phyloP scores from a whole-genome alignment of 2,888 invertebrate genomes.

The Lottia scabra region DNA sequence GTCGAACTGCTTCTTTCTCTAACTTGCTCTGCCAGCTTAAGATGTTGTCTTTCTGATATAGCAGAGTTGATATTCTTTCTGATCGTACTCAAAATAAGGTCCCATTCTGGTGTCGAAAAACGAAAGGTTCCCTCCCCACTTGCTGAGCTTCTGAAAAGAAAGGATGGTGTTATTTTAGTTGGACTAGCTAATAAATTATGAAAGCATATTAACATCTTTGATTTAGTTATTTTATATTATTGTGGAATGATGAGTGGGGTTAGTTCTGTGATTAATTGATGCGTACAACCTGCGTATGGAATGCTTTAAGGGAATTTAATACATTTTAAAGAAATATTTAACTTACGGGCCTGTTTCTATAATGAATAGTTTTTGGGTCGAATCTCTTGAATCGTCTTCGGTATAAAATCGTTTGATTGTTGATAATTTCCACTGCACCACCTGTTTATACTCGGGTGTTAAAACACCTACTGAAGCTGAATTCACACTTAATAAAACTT shows the following conservation, averaged over 20 bases:
- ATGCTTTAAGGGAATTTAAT: too few species aligned
- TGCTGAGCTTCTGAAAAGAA: conserved; percentile 42
- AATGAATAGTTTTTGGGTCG: conserved; percentile 34
- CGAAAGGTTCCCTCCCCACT: conserved; percentile 46
- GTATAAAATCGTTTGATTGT: conserved; percentile 49
- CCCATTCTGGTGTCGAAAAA: conserved; percentile 36
- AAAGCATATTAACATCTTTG: too few species aligned
- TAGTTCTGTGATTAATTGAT: too few species aligned
- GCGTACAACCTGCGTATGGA: too few species aligned
- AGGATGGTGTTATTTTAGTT: too few species aligned
- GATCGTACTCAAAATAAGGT: conserved; percentile 38
- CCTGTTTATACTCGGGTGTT: background rate
- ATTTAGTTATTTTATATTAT: too few species aligned
- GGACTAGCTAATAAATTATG: too few species aligned
- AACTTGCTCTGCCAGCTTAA: conserved; percentile 2
- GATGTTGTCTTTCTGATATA: conserved; percentile 27
- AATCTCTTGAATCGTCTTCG: conserved; percentile 35
- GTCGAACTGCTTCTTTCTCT: conserved; percentile 4
- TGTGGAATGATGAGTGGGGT: too few species aligned
- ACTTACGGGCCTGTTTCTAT: conserved; percentile 59
- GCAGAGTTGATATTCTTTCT: conserved; percentile 42
- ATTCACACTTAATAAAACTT: background rate
- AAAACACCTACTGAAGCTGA: background rate
- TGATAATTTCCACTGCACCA: conserved; percentile 45
- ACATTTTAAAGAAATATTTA: background rate